phyloP scores from a whole-genome alignment of 2,113 vertebrate genomes.

The Craseonycteris thonglongyai region DNA sequence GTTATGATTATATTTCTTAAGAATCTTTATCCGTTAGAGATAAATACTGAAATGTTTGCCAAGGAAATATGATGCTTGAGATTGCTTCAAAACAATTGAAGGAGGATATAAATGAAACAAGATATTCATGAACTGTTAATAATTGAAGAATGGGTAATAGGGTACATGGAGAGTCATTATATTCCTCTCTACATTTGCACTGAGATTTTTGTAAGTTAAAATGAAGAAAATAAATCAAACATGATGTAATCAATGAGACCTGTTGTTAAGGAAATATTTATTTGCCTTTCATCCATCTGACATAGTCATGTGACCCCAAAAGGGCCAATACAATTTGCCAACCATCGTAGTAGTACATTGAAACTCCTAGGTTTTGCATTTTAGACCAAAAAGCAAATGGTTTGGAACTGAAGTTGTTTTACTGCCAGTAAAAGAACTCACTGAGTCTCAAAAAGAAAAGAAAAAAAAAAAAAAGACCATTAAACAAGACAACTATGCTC shows the following conservation, averaged over 20 bases:
- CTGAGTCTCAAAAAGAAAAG: not conserved
- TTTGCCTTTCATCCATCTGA: not conserved
- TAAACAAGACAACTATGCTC: constrained; percentile 6
- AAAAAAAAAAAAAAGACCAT: not conserved
- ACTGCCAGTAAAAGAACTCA: not conserved
- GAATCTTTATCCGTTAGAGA: not conserved
- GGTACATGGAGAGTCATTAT: not conserved
- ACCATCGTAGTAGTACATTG: too few species aligned
- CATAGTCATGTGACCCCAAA: not conserved
- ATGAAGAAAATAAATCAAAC: not conserved
- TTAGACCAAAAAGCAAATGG: not conserved
- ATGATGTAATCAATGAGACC: not conserved
- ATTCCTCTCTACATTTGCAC: not conserved
- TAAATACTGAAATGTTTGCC: not conserved
- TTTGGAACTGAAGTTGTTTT: not conserved
- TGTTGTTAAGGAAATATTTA: not conserved
- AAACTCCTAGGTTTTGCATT: not conserved
- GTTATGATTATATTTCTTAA: not conserved
- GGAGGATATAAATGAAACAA: not conserved
- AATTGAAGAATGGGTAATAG: not conserved
- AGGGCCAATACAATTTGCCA: not conserved
- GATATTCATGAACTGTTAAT: not conserved
- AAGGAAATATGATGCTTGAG: not conserved
- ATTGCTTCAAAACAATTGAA: not conserved
- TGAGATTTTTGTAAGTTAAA: not conserved